Percentiles rank a stretch among this genome's conserved stretches.
phyloP scores from a whole-genome alignment of 2,888 invertebrate genomes.

The Tinea trinotella region DNA sequence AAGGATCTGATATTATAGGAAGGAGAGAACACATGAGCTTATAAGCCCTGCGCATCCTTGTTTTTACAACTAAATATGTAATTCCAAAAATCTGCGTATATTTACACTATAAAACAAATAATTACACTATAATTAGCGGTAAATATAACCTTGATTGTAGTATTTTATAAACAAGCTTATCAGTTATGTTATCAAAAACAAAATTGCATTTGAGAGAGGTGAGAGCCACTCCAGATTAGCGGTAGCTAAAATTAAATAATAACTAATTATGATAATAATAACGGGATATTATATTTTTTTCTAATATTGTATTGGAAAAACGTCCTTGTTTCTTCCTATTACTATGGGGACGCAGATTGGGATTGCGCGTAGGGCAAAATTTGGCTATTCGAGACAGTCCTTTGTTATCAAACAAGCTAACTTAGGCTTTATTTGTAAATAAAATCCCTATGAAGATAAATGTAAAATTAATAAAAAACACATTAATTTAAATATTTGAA shows the following conservation, averaged over 20 bases:
- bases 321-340: too few relatives aligned
- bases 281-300: too few relatives aligned
- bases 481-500: not conserved
- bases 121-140: constrained; percentile 1
- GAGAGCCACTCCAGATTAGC: constrained; percentile 4
- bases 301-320: too few relatives aligned
- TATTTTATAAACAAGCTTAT: constrained; percentile 4
- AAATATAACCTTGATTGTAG: not conserved
- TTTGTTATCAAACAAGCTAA: constrained; percentile 6
- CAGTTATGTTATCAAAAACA: constrained; percentile 5
- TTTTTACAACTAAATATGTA: too few relatives aligned
- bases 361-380: constrained; percentile 15
- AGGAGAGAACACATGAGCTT: too few relatives aligned
- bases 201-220: constrained; percentile 3
- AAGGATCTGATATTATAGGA: too few relatives aligned
- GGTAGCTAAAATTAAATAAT: too few relatives aligned
- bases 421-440: too few relatives aligned
- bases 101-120: constrained; percentile 35
- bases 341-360: not conserved
- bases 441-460: too few relatives aligned
- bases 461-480: too few relatives aligned
- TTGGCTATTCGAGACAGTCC: not conserved
- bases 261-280: too few relatives aligned
- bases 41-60: too few relatives aligned
- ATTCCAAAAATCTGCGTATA: constrained; percentile 9